Evolutionary conservation across 2,113 vertebrate genomes (phyloP).

Genomic region (Scartelaos histophorus): DNA sequence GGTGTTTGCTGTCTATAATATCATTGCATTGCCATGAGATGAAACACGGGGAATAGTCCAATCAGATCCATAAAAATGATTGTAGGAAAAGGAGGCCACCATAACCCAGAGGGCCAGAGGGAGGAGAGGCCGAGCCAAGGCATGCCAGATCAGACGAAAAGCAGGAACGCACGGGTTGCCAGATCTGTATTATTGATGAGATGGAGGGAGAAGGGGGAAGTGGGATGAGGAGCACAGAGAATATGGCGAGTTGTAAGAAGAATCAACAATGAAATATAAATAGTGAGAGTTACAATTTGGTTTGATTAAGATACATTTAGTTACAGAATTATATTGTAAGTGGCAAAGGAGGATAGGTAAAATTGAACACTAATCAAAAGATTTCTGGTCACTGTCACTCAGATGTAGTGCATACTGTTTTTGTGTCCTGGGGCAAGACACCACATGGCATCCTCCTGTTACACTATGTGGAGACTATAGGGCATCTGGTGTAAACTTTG

Average conservation of each 20-base stretch:
- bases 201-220: constrained; percentile 39
- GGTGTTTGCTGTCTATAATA: background rate
- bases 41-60: constrained; percentile 32
- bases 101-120: constrained; percentile 59
- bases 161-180: constrained; percentile 65
- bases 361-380: background rate
- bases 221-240: constrained; percentile 29
- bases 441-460: background rate
- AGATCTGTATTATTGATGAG: constrained; percentile 70
- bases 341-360: background rate
- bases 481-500: background rate
- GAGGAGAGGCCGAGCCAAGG: constrained; percentile 65
- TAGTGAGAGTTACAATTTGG: background rate
- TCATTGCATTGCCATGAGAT: constrained; percentile 38
- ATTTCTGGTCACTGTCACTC: background rate
- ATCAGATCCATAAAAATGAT: constrained; percentile 41
- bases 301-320: background rate
- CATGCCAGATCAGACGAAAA: constrained; percentile 67
- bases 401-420: background rate
- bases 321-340: background rate
- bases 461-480: background rate
- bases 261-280: constrained; percentile 24
- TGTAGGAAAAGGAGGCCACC: constrained; percentile 48
- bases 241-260: constrained; percentile 44
- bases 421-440: background rate